Evolutionary conservation across 2,888 invertebrate genomes (phyloP), one percentile per base, ranked within the genome.

Genomic region (Meta bourneti): DNA sequence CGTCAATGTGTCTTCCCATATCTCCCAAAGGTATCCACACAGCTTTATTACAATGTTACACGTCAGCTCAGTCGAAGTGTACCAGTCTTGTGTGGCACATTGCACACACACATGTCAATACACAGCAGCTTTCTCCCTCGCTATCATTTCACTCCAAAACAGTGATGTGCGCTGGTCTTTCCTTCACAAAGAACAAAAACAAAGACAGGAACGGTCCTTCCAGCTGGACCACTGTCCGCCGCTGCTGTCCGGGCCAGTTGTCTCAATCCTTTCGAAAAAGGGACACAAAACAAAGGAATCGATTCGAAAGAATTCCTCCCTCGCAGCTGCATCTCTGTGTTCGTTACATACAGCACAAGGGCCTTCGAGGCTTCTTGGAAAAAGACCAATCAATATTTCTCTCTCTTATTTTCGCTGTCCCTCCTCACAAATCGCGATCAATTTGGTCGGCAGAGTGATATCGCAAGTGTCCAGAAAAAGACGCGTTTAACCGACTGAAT

Each of bases 341-440:
- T 89, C 77, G 83, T 89, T 89, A 83, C 89, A 34, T 34, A 34
- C 34, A 34, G 34, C 34, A 34, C 34, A 1, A 4, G 34, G 71
- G 78, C 71, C 49, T 71, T 71, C 52, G 83, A 75, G 89, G 77
- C 70, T 79, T 78, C 71, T 79, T 48, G 74, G 85, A 69, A 54
- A 61, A 78, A 78, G 89, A 89, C 89, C 89, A 89, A 89, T 89
- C 89, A 89, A 89, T 89, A 89, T 83, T 71, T 89, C 81, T 81
- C 74, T 49, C 70, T 54, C 77, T 75, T 81, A 74, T 88, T 89
- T 89, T 71, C 51, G 34, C 52, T 89, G 83, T 78, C 54, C 51
- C 83, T 83, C 20, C 71, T 83, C 83, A 61, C 89, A 89, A 82
- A 82, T 89, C 75, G 49, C 82, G 89, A 89, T 89, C 89, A 89